These are phyloP conservation scores for Stercorarius parasiticus DNA, from an alignment of 2,113 vertebrate species.

Conservation along the genomic window DNA sequence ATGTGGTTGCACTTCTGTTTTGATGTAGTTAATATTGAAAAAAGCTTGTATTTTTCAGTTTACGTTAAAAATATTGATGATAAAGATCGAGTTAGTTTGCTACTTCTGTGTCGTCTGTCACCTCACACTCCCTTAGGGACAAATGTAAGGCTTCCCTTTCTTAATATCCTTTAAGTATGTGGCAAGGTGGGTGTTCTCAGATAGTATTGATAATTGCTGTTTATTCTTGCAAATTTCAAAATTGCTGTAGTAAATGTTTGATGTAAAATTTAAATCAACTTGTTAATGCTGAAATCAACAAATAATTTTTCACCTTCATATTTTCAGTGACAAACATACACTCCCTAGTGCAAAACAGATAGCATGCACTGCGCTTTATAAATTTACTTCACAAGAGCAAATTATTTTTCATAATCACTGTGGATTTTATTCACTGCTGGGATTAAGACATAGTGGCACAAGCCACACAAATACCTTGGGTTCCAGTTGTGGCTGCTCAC, in stretches of 20 bases:
- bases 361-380: not conserved
- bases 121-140: conserved; percentile 32
- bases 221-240: not conserved
- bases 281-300: not conserved
- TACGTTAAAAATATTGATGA: conserved; percentile 24
- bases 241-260: not conserved
- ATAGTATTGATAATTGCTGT: not conserved
- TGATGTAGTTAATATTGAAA: conserved; percentile 15
- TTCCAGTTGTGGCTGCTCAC: conserved; percentile 20
- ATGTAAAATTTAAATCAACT: not conserved
- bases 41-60: conserved; percentile 16
- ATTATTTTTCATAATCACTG: not conserved
- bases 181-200: not conserved
- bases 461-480: not conserved
- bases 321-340: not conserved
- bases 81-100: not conserved
- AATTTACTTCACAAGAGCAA: not conserved
- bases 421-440: not conserved
- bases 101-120: not conserved
- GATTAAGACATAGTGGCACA: not conserved
- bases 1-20: not conserved
- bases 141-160: conserved; percentile 17
- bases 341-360: not conserved
- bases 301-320: not conserved
- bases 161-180: not conserved